phyloP scores from a whole-genome alignment of 2,888 invertebrate genomes.

The Phortica okadai region DNA sequence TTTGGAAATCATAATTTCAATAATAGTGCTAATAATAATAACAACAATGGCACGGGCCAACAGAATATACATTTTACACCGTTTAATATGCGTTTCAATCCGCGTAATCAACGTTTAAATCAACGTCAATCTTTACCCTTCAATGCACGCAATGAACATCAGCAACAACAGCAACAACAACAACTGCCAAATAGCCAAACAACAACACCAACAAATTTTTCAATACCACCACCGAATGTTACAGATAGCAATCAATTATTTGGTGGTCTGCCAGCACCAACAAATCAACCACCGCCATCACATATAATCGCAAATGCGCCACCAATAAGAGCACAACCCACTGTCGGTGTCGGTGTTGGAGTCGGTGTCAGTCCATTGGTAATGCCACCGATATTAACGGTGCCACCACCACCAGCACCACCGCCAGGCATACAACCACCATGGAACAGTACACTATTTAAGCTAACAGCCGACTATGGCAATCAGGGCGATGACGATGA shows the following conservation, averaged over 20 bases:
- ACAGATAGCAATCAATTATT: conserved; percentile 53
- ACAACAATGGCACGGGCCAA: conserved; percentile 34
- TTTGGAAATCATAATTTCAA: conserved; percentile 61
- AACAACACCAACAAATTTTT: conserved; percentile 1
- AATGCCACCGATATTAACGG: conserved; percentile 56
- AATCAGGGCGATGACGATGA: conserved; percentile 76
- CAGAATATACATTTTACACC: conserved; percentile 57
- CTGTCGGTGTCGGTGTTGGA: background rate
- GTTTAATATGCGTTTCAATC: conserved; percentile 69
- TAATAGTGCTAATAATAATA: conserved; percentile 58
- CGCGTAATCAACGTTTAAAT: conserved; percentile 60
- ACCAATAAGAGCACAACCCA: conserved; percentile 1
- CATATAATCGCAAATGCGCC: conserved; percentile 35
- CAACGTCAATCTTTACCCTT: conserved; percentile 44
- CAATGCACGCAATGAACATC: conserved; percentile 43
- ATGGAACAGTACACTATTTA: conserved; percentile 71
- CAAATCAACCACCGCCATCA: conserved; percentile 47
- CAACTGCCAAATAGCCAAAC: conserved; percentile 37
- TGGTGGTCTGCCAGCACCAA: conserved; percentile 62
- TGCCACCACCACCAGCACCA: conserved; percentile 73
- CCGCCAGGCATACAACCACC: conserved; percentile 69
- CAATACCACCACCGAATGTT: conserved; percentile 14
- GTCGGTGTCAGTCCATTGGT: conserved; percentile 34
- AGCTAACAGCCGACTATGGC: conserved; percentile 71
- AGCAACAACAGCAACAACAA: conserved; percentile 45